A percentile compares a stretch with the other conserved stretches of the same genome.
phyloP scores from a whole-genome alignment of 2,888 invertebrate genomes.

The Gortyna flavago region DNA sequence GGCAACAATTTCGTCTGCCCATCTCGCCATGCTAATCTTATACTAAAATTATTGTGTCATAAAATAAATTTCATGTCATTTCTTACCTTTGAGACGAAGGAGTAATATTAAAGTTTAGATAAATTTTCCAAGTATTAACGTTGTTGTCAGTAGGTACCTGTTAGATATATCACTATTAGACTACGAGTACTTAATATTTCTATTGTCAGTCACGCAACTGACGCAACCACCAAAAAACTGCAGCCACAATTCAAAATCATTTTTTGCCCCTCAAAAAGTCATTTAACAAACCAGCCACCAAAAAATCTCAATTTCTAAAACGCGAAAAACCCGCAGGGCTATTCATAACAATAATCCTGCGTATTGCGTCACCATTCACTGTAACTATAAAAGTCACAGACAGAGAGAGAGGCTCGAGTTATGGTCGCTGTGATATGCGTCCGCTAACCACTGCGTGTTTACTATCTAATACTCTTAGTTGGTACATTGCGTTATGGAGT shows the following conservation, averaged over 20 bases:
- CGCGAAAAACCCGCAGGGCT: slow-evolving; percentile 25
- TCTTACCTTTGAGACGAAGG: neutral
- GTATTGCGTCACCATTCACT: slow-evolving; percentile 59
- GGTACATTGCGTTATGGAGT: neutral
- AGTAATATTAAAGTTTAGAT: neutral
- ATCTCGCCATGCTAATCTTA: neutral
- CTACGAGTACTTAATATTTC: neutral
- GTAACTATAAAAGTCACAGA: slow-evolving; percentile 63
- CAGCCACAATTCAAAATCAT: neutral
- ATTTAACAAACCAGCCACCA: neutral
- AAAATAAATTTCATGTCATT: neutral
- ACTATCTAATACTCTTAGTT: slow-evolving; percentile 9
- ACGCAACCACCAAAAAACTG: slow-evolving; percentile 11
- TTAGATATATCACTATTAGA: neutral
- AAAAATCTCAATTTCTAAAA: slow-evolving; percentile 42
- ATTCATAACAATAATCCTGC: slow-evolving; percentile 58
- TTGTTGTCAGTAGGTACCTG: neutral
- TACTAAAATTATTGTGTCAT: neutral
- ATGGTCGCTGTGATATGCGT: slow-evolving; percentile 58
- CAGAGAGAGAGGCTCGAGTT: slow-evolving; percentile 54
- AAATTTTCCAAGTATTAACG: neutral
- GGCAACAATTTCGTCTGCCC: neutral
- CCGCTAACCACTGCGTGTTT: slow-evolving; percentile 20
- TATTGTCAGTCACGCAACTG: neutral
- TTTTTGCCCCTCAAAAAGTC: slow-evolving; percentile 23